Percentiles rank a stretch among this genome's conserved stretches.
phyloP scores from a whole-genome alignment of 2,888 invertebrate species.

The Spisula solida region DNA sequence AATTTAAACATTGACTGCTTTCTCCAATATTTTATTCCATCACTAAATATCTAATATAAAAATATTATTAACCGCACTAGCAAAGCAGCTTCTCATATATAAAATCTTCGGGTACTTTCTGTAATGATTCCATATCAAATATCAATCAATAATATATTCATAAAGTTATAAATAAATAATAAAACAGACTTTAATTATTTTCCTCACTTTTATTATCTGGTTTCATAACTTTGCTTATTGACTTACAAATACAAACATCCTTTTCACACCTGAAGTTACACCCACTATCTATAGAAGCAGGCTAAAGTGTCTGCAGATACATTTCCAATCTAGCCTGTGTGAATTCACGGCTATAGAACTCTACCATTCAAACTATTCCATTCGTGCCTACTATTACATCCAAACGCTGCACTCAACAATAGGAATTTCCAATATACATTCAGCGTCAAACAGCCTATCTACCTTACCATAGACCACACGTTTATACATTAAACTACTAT shows the following conservation, averaged over 20 bases:
- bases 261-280: slow-evolving; percentile 10
- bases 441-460: not conserved
- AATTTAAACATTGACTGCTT: not conserved
- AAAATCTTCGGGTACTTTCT: not conserved
- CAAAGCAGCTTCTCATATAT: not conserved
- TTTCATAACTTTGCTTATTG: not conserved
- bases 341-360: not conserved
- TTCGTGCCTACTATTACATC: not conserved
- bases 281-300: not conserved
- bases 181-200: not conserved
- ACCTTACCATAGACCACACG: not conserved
- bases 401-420: not conserved
- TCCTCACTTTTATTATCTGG: not conserved
- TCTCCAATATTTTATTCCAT: not conserved
- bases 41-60: not conserved
- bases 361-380: not conserved
- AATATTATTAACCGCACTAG: not conserved
- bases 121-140: not conserved
- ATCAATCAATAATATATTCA: not conserved
- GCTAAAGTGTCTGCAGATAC: too few species aligned
- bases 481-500: not conserved
- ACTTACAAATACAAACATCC: not conserved
- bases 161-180: slow-evolving; percentile 12
- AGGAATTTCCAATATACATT: not conserved
- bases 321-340: not conserved